Base-by-base conservation (phyloP, 2,888 invertebrate species). In the Cactoblastis cactorum region DNA sequence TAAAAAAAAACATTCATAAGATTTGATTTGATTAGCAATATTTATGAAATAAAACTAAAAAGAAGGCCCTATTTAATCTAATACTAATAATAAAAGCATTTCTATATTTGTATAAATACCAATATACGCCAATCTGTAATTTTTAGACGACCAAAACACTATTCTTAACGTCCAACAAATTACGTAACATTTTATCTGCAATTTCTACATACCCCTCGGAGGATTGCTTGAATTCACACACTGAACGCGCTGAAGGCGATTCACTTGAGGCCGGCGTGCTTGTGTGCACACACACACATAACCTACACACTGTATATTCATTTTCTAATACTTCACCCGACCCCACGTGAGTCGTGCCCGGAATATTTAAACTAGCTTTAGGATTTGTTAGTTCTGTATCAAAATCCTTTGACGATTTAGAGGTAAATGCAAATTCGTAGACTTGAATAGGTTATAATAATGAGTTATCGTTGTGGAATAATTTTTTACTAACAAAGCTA, bases 161-260 rank as follows among this genome's bases (percentile, higher is more conserved):
- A n/a, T n/a, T n/a, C n/a, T n/a, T n/a, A n/a, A n/a, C n/a, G n/a
- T n/a, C 53, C 52, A 56, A 55, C 34, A 46, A 53, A 37, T 14
- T 45, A 43, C 33, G 28, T 22, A 52, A 47, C 18, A 11, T 46
- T 58, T 58, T 53, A 56, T 65, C 53, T 61, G n/a, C 9, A 49
- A 32, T 18, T 56, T 62, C 59, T 6, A 8, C 58, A 41, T 75
- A 62, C 73, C 54, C 82, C 78, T 49, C 51, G 57, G 46, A 56
- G 68, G 70, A 80, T 79, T 84, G 84, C 83, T 83, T 84, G 78
- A 80, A 84, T 81, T 77, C 82, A 74, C 71, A 73, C 73, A 64
- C 68, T 72, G 75, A 77, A 76, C 76, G 77, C 71, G 74, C 75
- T 78, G 78, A 83, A 85, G 83, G 85, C 83, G 77, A 73, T 75